phyloP scores from a whole-genome alignment of 2,113 vertebrate genomes.

The Pycnonotus jocosus region DNA sequence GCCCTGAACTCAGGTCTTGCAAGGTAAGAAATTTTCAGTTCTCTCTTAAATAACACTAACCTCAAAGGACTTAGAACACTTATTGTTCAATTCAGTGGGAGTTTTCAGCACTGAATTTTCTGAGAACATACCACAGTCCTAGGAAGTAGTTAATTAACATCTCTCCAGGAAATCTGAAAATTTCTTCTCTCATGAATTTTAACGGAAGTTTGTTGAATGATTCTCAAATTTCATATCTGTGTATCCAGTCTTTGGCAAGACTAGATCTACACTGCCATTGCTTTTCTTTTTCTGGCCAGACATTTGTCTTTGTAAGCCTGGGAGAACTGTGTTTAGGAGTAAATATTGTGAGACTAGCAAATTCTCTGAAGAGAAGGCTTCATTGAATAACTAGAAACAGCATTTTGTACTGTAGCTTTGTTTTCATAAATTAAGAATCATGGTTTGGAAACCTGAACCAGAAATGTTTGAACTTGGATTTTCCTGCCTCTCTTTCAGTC shows the following conservation, averaged over 20 bases:
- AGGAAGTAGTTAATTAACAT: constrained; percentile 8
- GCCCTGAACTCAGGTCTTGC: background rate
- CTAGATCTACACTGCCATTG: background rate
- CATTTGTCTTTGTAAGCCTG: background rate
- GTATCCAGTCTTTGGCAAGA: background rate
- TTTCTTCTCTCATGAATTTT: background rate
- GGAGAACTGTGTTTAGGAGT: background rate
- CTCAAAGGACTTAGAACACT: background rate
- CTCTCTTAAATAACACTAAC: background rate
- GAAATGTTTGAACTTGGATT: background rate
- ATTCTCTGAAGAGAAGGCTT: background rate
- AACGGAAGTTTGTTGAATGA: background rate
- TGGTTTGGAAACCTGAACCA: background rate
- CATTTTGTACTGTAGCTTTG: background rate
- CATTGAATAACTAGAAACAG: background rate
- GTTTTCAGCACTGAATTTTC: background rate
- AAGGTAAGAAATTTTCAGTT: background rate
- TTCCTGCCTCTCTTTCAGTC: background rate
- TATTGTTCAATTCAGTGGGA: background rate
- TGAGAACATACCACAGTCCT: background rate
- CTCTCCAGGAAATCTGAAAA: background rate
- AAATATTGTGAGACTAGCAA: background rate
- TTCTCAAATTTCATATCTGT: background rate
- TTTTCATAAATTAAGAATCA: background rate
- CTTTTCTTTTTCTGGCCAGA: background rate